These are phyloP conservation scores for Allacma fusca DNA, from an alignment of 2,888 invertebrate genomes.

Conservation along the genomic window DNA sequence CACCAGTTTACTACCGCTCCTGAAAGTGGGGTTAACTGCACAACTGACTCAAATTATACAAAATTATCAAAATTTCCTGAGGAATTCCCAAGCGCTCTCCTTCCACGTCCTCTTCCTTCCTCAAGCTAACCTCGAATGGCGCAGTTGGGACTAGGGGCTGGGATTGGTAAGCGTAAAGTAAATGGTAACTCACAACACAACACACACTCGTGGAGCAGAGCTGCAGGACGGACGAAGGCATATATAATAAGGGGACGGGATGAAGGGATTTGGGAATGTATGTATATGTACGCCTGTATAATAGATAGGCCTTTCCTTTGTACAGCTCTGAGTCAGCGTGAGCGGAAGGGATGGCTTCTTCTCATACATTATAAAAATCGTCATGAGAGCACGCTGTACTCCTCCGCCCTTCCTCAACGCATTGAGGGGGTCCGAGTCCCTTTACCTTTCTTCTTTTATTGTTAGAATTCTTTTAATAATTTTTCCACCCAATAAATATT, in stretches of 20 bases:
- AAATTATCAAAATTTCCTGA: background rate
- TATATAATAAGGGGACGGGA: too few relatives aligned
- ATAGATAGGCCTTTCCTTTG: too few relatives aligned
- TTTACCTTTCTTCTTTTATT: too few relatives aligned
- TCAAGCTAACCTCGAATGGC: slow-evolving; percentile 12
- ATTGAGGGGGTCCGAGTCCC: too few relatives aligned
- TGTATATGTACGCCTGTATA: too few relatives aligned
- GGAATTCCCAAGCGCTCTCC: background rate
- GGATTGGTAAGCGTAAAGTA: too few relatives aligned
- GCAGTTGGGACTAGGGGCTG: too few relatives aligned
- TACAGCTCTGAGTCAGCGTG: too few relatives aligned
- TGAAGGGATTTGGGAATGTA: too few relatives aligned
- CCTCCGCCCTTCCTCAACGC: slow-evolving; percentile 13
- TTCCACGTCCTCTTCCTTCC: background rate
- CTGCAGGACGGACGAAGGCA: too few relatives aligned
- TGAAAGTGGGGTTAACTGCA: background rate
- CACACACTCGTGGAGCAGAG: too few relatives aligned
- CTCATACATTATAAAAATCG: background rate
- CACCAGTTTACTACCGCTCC: background rate
- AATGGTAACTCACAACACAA: too few relatives aligned
- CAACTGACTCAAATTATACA: background rate
- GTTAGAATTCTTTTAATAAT: background rate
- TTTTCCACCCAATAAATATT: background rate
- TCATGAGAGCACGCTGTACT: background rate
- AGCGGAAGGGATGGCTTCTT: background rate